A percentile compares a stretch with the other conserved stretches of the same genome.
Conservation (phyloP, 2,113 vertebrate genomes). For the Sceloporus tristichus region DNA sequence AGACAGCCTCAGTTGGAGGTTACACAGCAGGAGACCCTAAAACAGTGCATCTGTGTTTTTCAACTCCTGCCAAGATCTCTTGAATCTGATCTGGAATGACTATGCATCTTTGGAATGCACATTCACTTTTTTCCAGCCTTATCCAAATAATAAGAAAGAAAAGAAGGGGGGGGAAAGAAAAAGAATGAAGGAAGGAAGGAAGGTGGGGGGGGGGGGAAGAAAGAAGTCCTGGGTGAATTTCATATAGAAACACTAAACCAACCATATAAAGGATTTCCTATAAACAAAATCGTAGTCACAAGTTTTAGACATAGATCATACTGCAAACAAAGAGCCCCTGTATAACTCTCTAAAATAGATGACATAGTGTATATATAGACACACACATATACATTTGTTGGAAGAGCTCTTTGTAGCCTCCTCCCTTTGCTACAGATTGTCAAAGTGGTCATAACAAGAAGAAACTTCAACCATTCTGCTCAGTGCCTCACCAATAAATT, state of each 20-base stretch:
- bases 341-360: conserved; percentile 60
- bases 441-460: conserved; percentile 78
- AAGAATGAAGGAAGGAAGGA: conserved; percentile 62
- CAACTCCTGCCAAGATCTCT: conserved; percentile 91
- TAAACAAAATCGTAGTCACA: conserved; percentile 88
- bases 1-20: conserved; percentile 88
- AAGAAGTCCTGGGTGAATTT: conserved; percentile 88
- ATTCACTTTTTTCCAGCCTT: conserved; percentile 90
- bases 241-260: conserved; percentile 89
- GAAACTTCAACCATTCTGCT: conserved; percentile 79
- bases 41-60: conserved; percentile 89
- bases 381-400: background rate
- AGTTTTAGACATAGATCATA: conserved; percentile 81
- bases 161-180: conserved; percentile 55
- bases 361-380: conserved; percentile 25
- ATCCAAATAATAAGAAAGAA: conserved; percentile 76
- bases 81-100: conserved; percentile 99
- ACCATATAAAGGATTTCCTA: conserved; percentile 89
- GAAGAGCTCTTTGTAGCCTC: conserved; percentile 64
- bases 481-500: conserved; percentile 85
- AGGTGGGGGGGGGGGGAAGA: background rate
- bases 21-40: conserved; percentile 83
- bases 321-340: conserved; percentile 82
- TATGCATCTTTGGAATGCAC: conserved; percentile 96
- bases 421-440: conserved; percentile 50